A percentile compares a stretch with the other conserved stretches of the same genome.
Evolutionary conservation across 1,140 invertebrate species (phyloP).

Genomic region (Drosophila trapezifrons): DNA sequence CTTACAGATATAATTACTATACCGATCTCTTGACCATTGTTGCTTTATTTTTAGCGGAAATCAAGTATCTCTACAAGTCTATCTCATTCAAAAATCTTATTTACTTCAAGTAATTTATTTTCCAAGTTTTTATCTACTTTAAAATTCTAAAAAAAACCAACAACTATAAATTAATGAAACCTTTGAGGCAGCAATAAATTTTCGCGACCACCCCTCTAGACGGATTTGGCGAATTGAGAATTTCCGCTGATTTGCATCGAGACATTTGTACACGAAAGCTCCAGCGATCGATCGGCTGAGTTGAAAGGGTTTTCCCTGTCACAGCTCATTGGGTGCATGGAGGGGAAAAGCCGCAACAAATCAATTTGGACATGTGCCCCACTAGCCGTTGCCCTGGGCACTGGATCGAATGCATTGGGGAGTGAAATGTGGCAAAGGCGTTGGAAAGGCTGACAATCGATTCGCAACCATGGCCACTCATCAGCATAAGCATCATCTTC

Average conservation of each 20-base stretch:
- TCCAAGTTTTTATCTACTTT: not conserved
- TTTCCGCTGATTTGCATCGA: constrained; percentile 54
- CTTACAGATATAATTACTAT: no score
- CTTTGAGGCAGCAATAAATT: constrained; percentile 8
- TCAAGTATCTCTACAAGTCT: not conserved
- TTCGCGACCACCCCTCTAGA: constrained; percentile 13
- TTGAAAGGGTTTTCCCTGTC: constrained; percentile 70
- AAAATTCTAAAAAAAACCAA: not conserved
- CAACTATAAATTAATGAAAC: not conserved
- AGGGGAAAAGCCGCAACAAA: constrained; percentile 60
- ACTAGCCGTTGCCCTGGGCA: constrained; percentile 35
- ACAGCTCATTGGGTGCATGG: constrained; percentile 65
- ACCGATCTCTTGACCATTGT: no score
- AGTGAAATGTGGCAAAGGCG: constrained; percentile 6
- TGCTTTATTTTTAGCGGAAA: not conserved
- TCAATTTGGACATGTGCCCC: constrained; percentile 72
- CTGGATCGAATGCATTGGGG: constrained; percentile 30
- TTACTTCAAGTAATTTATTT: not conserved
- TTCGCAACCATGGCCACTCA: constrained; percentile 13
- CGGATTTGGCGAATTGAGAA: constrained; percentile 48
- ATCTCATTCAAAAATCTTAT: not conserved
- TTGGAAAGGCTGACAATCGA: constrained; percentile 27
- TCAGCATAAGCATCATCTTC: constrained; percentile 1
- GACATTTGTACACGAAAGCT: constrained; percentile 41
- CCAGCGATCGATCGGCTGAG: constrained; percentile 44